Percentiles rank a stretch among this genome's conserved stretches.
These are phyloP conservation scores for Vidua macroura DNA, from an alignment of 2,113 vertebrate genomes.

Conservation along the genomic window DNA sequence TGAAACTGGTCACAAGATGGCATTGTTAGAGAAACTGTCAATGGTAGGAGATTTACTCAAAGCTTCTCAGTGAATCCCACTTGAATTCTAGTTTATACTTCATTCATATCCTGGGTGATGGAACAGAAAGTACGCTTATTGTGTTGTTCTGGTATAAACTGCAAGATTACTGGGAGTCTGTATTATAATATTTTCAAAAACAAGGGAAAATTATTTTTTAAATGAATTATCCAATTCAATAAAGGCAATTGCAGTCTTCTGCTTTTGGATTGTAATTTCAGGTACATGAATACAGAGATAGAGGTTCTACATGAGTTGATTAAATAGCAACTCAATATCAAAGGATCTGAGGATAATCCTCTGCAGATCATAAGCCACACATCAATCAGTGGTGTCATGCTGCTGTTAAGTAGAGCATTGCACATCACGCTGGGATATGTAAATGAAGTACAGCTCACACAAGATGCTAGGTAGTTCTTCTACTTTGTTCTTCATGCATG, in stretches of 20 bases:
- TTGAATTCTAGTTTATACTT: not conserved
- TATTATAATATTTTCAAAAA: not conserved
- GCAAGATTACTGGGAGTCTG: not conserved
- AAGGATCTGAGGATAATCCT: slow-evolving; percentile 24
- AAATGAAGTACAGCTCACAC: not conserved
- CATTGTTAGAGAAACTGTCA: not conserved
- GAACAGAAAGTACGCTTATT: not conserved
- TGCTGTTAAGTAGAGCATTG: not conserved
- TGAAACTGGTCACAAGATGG: not conserved
- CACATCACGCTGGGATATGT: not conserved
- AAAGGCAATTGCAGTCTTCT: not conserved
- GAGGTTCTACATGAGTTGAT: not conserved
- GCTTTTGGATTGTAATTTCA: not conserved
- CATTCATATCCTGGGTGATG: not conserved
- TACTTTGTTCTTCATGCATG: not conserved
- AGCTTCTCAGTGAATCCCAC: not conserved
- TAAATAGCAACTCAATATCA: not conserved
- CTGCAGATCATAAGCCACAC: not conserved
- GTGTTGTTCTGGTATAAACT: not conserved
- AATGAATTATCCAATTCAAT: not conserved
- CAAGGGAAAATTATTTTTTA: not conserved
- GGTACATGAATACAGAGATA: not conserved
- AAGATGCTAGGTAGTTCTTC: not conserved
- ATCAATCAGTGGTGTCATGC: not conserved
- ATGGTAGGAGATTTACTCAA: not conserved